Evolutionary conservation across 2,113 vertebrate species (phyloP).

Genomic region (Monopterus albus): DNA sequence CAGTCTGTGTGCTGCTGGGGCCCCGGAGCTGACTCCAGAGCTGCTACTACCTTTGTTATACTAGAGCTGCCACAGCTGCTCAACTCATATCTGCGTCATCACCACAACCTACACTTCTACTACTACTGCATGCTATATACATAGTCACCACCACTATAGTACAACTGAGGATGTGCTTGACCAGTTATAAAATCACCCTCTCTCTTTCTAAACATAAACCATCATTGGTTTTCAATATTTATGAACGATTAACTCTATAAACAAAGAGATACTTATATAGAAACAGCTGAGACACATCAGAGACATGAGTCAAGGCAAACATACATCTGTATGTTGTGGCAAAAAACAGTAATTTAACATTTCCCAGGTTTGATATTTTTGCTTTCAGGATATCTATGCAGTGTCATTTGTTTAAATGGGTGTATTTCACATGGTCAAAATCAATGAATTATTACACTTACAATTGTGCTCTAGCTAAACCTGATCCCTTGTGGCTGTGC

Average conservation of each 20-base stretch:
- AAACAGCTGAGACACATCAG: background rate
- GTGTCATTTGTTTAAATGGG: background rate
- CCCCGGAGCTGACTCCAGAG: constrained; percentile 61
- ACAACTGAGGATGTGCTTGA: too few relatives aligned
- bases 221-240: background rate
- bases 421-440: background rate
- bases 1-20: constrained; percentile 46
- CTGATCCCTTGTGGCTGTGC: too few relatives aligned
- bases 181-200: background rate
- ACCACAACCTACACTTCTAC: constrained; percentile 45
- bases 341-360: background rate
- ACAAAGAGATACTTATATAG: background rate
- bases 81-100: constrained; percentile 60
- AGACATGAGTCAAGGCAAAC: background rate
- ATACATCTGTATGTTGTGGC: background rate
- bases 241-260: constrained; percentile 15
- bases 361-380: background rate
- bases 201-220: too few relatives aligned
- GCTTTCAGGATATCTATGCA: background rate
- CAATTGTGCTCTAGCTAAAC: background rate
- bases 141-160: too few relatives aligned
- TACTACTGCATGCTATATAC: constrained; percentile 24
- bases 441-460: background rate
- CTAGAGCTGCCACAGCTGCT: constrained; percentile 64
- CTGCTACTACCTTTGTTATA: constrained; percentile 68